Conservation (phyloP, 2,797 vertebrate genomes). For the Sus cebifrons region DNA sequence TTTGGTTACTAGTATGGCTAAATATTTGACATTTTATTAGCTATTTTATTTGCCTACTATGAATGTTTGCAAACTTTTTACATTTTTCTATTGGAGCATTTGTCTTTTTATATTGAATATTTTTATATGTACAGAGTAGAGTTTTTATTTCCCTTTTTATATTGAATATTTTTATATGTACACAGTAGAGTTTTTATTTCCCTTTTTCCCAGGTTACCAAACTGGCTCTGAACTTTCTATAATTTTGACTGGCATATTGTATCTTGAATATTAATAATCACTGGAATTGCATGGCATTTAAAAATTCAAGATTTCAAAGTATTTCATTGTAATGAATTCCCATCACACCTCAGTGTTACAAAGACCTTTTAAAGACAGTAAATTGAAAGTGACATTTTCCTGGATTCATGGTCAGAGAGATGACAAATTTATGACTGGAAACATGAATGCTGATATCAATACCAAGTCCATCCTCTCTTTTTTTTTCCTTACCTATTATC, state of each 20-base stretch:
- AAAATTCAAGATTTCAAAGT: conserved; percentile 44
- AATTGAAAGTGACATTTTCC: conserved; percentile 5
- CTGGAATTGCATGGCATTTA: neutral
- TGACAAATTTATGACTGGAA: neutral
- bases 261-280: neutral
- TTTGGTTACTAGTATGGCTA: neutral
- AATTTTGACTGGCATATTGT: neutral
- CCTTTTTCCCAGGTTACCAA: neutral
- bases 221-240: neutral
- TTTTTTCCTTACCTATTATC: conserved; percentile 64
- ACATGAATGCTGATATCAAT: neutral
- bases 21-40: conserved; percentile 36
- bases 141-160: neutral
- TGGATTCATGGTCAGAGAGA: neutral
- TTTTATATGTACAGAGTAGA: neutral
- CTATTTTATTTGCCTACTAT: neutral
- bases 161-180: neutral
- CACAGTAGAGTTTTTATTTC: neutral
- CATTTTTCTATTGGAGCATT: neutral
- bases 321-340: neutral
- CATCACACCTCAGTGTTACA: neutral
- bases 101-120: neutral
- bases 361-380: neutral
- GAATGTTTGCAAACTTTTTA: neutral
- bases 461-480: neutral